Conservation (phyloP, 2,113 vertebrate species). For the Mustela lutreola region DNA sequence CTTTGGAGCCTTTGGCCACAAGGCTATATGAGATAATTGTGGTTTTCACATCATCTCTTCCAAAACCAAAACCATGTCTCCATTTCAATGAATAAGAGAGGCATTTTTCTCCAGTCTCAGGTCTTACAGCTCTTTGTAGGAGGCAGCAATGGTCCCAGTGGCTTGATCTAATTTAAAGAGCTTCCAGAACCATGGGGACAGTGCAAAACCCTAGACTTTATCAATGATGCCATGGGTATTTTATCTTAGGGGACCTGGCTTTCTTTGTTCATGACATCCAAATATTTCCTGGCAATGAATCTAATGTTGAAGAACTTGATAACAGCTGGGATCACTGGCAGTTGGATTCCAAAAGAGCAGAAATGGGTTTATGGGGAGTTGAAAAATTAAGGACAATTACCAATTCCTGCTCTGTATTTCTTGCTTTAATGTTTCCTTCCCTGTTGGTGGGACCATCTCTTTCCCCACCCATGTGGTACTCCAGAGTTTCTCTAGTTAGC, state of each 20-base stretch:
- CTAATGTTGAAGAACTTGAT: slow-evolving; percentile 4
- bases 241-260: slow-evolving; percentile 73
- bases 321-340: slow-evolving; percentile 11
- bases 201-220: slow-evolving; percentile 40
- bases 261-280: slow-evolving; percentile 53
- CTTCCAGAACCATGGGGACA: slow-evolving; percentile 54
- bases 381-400: background rate
- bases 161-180: slow-evolving; percentile 65
- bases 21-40: slow-evolving; percentile 57
- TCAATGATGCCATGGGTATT: slow-evolving; percentile 51
- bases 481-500: background rate
- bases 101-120: slow-evolving; percentile 21
- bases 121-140: slow-evolving; percentile 45
- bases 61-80: slow-evolving; percentile 62
- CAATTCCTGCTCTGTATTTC: background rate
- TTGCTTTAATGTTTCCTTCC: background rate
- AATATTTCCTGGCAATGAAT: slow-evolving; percentile 63
- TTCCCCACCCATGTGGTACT: background rate
- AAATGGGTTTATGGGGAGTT: slow-evolving; percentile 36
- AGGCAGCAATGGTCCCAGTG: slow-evolving; percentile 52
- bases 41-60: slow-evolving; percentile 61
- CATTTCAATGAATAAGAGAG: slow-evolving; percentile 43
- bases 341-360: background rate
- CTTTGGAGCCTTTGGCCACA: slow-evolving; percentile 44
- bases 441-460: background rate